These are phyloP conservation scores for Drosophila differens DNA, from an alignment of 2,888 invertebrate species.

Conservation along the genomic window DNA sequence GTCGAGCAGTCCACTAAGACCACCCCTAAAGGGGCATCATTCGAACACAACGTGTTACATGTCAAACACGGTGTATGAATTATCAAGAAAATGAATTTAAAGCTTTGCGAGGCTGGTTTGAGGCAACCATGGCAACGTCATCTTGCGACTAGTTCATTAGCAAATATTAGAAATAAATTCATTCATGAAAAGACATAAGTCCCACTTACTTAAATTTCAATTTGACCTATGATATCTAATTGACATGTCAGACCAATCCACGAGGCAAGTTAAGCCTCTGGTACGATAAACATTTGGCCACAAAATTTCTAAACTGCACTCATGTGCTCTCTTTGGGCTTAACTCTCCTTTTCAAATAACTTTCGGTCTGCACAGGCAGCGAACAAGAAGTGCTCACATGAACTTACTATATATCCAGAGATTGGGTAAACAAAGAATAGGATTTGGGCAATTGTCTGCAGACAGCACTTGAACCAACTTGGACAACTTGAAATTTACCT, in stretches of 20 bases:
- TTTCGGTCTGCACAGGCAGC: background rate
- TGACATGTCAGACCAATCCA: slow-evolving; percentile 9
- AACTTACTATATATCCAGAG: slow-evolving; percentile 1
- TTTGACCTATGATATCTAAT: background rate
- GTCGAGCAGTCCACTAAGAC: slow-evolving; percentile 3
- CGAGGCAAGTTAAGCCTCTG: slow-evolving; percentile 12
- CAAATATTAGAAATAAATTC: slow-evolving; percentile 19
- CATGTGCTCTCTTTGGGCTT: slow-evolving; percentile 11
- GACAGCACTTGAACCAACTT: slow-evolving; percentile 7
- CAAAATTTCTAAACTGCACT: slow-evolving; percentile 17
- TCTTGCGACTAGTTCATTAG: slow-evolving; percentile 28
- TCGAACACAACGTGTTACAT: slow-evolving; percentile 33
- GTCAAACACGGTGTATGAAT: slow-evolving; percentile 29
- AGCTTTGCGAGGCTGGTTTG: background rate
- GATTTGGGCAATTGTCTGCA: slow-evolving; percentile 3
- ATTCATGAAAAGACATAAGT: background rate
- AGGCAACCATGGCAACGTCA: slow-evolving; percentile 3
- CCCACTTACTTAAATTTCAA: background rate
- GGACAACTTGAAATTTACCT: slow-evolving; percentile 23
- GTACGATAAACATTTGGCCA: slow-evolving; percentile 19
- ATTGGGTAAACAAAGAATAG: background rate
- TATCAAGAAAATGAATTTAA: slow-evolving; percentile 21
- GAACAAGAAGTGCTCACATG: slow-evolving; percentile 12
- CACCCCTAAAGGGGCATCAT: slow-evolving; percentile 17
- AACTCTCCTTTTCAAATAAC: slow-evolving; percentile 7